Evolutionary conservation across 1,140 invertebrate species (phyloP), one percentile per base, ranked within the genome.

Genomic region (Magallana ariakensis): DNA sequence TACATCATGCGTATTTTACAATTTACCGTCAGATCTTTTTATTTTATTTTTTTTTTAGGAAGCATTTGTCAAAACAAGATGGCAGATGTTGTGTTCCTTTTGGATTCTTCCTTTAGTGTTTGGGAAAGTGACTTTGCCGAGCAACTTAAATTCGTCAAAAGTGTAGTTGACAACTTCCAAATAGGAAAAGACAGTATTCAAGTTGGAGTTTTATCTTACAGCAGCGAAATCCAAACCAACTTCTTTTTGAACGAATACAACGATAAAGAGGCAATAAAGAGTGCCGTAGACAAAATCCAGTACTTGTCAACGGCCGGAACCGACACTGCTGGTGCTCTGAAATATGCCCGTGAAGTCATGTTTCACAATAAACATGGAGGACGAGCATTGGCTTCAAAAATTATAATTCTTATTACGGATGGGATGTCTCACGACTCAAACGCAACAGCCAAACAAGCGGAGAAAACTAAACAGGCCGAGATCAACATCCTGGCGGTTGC

Each of bases 331-430:
- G 84, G 89, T 8, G 91, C 92, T 22, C 86, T 92, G 9, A 55
- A 83, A 11, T 90, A 88, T 84, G 88, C 89, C 10, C 89, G 89
- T 13, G 84, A 87, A n/a, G 10, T 87, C 9, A 92, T 90, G 90
- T 93, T 92, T 84, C 85, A 54, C 55, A 16, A 55, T n/a, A 83
- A 88, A 57, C 81, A 91, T 54, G 91, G 92, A 4, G 89, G 88
- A 0, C 80, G 92, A 3, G 75, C 66, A n/a, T 85, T 86, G 84
- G 90, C 88, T 5, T 90, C 88, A 15, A 91, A 91, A 75, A 87
- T 92, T 55, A 57, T 90, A 2, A 84, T 93, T 15, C 80, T 93
- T 2, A 91, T 93, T 26, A 93, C 92, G 0, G 92, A 93, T 46
- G 92, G 92, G 13, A 87, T 83, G 33, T 92, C 87, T 4, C 57